phyloP scores from a whole-genome alignment of 1,140 invertebrate genomes.

The Paraescarpia echinospica region DNA sequence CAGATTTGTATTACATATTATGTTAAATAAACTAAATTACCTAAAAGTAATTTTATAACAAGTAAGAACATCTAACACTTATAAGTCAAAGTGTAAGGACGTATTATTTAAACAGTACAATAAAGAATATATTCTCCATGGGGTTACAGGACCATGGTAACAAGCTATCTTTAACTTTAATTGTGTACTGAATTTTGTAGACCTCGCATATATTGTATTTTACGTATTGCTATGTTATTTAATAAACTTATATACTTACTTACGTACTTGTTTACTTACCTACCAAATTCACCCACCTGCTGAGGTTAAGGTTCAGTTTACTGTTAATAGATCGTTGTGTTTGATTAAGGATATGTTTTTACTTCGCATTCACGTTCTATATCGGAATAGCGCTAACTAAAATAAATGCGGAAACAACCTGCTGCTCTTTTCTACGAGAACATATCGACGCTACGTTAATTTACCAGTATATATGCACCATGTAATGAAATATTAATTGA shows the following conservation, averaged over 20 bases:
- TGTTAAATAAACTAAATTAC: too few species aligned
- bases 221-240: neutral
- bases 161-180: too few species aligned
- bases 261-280: neutral
- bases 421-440: neutral
- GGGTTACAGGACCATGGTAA: too few species aligned
- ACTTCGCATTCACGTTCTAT: neutral
- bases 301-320: neutral
- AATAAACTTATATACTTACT: neutral
- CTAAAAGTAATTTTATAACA: neutral
- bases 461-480: neutral
- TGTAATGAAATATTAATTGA: neutral
- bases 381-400: neutral
- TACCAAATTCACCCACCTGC: neutral
- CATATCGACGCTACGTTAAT: neutral
- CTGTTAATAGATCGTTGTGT: neutral
- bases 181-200: too few species aligned
- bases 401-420: neutral
- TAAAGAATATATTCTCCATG: too few species aligned
- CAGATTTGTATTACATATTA: neutral
- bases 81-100: neutral
- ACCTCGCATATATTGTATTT: too few species aligned
- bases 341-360: neutral
- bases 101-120: too few species aligned
- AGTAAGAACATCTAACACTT: neutral